Conservation (phyloP, 2,113 vertebrate species). For the Notarius lentiginosus region DNA sequence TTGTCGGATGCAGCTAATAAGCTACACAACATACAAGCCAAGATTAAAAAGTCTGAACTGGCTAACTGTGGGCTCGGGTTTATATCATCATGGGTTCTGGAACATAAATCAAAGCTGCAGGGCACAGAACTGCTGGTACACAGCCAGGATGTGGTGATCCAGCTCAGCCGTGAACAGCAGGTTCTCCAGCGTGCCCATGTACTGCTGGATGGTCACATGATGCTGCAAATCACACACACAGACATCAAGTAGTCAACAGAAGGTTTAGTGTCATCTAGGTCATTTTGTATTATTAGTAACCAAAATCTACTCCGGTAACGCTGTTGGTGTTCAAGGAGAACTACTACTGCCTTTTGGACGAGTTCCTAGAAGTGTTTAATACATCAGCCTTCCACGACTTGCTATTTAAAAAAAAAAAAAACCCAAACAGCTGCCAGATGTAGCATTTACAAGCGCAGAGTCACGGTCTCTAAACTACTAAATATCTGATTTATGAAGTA, state of each 20-base stretch:
- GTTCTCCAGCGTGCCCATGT: slow-evolving; percentile 97
- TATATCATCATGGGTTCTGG: background rate
- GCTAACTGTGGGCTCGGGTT: slow-evolving; percentile 1
- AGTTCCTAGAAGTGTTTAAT: background rate
- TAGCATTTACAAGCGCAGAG: background rate
- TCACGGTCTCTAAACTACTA: background rate
- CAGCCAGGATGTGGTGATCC: slow-evolving; percentile 93
- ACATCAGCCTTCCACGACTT: background rate
- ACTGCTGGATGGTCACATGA: slow-evolving; percentile 96
- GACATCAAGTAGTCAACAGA: background rate
- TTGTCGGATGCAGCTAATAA: slow-evolving; percentile 29
- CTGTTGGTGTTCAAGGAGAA: background rate
- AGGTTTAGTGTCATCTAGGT: background rate
- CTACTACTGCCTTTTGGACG: background rate
- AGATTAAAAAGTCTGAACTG: background rate
- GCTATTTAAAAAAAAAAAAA: background rate
- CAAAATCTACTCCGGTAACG: too few relatives aligned
- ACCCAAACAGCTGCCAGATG: background rate
- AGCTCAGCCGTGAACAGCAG: slow-evolving; percentile 96
- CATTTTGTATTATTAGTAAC: background rate
- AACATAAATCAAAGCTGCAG: slow-evolving; percentile 81
- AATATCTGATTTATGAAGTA: background rate
- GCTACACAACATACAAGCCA: slow-evolving; percentile 48
- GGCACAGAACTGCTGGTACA: slow-evolving; percentile 98
- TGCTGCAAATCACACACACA: slow-evolving; percentile 74